Evolutionary conservation across 2,797 vertebrate genomes (phyloP), one percentile per base, ranked within the genome.

Genomic region (Enteromius viviparus): DNA sequence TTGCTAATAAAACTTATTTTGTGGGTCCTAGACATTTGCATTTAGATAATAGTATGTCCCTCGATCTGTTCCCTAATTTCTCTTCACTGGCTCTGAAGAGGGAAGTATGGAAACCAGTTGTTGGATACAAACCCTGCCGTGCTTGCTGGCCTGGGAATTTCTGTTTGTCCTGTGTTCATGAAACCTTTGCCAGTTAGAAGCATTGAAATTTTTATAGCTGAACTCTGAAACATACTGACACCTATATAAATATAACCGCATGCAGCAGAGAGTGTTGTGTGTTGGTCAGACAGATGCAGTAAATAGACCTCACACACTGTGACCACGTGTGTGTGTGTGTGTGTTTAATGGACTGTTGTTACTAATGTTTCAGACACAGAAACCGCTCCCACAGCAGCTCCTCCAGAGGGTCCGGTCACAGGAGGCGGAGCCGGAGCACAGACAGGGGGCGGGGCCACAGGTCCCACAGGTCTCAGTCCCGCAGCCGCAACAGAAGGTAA

Each of bases 341-440:
- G 55, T 74, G 80, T 74, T 37, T 64, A 51, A 53, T 14, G 10
- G 47, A 29, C 37, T 69, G 0, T 47, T 78, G 19, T 71, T 49
- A 2, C 55, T 45, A 76, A 76, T 88, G 29, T 93, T 95, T 78
- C 87, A 99, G 97, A 85, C 96, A 93, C 88, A 95, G 94, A 11
- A 94, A 93, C 85, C 94, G 95, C 4, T 99, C 97, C 70, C 98
- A 96, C 95, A 98, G 96, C 92, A 97, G 95, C 76, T 99, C 98
- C 3, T 99, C 98, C 1, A 96, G 94, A n/a, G 96, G 95, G 76
- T 97, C 97, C 12, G 93, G 96, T 89, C 96, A 94, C 89, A 96
- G 93, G 91, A 96, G 94, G 92, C 91, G 91, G 91, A 98, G 97
- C 89, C 94, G 92, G 47, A 98, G 96, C 87, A 91, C 93, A 23